phyloP scores from a whole-genome alignment of 2,888 invertebrate genomes.

The Eristalinus aeneus region DNA sequence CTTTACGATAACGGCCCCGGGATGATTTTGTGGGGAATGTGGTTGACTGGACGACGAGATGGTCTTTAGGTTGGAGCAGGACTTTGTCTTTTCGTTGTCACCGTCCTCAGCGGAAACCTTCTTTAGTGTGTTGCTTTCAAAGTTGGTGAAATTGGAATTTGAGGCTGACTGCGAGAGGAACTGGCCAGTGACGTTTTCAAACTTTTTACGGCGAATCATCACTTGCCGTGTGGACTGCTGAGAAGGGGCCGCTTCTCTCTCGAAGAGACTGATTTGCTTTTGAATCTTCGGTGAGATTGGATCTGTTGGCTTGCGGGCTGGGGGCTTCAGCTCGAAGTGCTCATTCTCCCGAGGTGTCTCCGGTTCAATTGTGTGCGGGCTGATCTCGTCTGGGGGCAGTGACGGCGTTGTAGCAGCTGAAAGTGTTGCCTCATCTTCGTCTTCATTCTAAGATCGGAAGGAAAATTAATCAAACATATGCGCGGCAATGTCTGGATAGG shows the following conservation, averaged over 20 bases:
- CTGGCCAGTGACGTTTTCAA: constrained; percentile 75
- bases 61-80: constrained; percentile 77
- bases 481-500: neutral
- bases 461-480: no score
- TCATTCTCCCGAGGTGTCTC: constrained; percentile 42
- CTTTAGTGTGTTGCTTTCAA: constrained; percentile 78
- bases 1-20: constrained; percentile 81
- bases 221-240: constrained; percentile 76
- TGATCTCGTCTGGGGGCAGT: constrained; percentile 75
- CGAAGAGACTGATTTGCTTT: constrained; percentile 79
- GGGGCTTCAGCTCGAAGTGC: constrained; percentile 61
- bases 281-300: constrained; percentile 78
- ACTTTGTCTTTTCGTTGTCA: constrained; percentile 74
- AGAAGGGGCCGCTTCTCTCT: constrained; percentile 74
- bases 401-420: constrained; percentile 82
- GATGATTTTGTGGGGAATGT: constrained; percentile 74
- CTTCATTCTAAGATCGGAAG: constrained; percentile 76
- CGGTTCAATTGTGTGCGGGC: constrained; percentile 68
- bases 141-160: constrained; percentile 77
- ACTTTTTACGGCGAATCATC: constrained; percentile 75
- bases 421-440: constrained; percentile 83
- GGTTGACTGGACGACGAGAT: constrained; percentile 72
- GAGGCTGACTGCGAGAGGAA: constrained; percentile 76
- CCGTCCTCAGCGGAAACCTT: constrained; percentile 67
- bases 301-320: constrained; percentile 76